Evolutionary conservation across 2,113 vertebrate species (phyloP), one percentile per base, ranked within the genome.

Genomic region (Corydoras maculifer): DNA sequence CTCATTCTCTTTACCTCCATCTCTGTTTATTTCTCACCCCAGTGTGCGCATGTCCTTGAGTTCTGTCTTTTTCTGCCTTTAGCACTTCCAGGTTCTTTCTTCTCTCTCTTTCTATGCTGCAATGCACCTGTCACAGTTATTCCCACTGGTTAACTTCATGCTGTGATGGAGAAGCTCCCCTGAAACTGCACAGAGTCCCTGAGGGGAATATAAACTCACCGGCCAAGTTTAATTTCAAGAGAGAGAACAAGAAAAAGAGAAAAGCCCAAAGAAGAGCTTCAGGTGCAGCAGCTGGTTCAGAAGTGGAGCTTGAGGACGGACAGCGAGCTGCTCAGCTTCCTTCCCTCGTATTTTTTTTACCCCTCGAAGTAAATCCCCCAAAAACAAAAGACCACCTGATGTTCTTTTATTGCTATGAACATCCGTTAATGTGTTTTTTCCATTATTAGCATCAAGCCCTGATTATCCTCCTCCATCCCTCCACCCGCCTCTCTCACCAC

Each of bases 111-210:
- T 61, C 57, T 65, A 61, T 75, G 32, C 63, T 48, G 62, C 35
- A 12, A 30, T 60, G 54, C 31, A 53, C 65, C 49, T 59, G 62
- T 31, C 49, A 30, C 13, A 5, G 30, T 25, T 61, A 60, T 62
- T 63, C 55, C 51, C 62, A 61, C 4, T 61, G 62, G 48, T 71
- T 58, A 61, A 9, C 57, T 57, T 25, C 31, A 58, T n/a, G 5
- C 61, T 54, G 54, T 61, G 67, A 75, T 62, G 55, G 30, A 65
- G 11, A 58, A 13, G 48, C 35, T 11, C 15, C 14, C 53, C 29
- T 15, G 32, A 49, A 9, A 57, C 9, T 14, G 48, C 13, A 68
- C 35, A 64, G 62, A 43, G 25, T 8, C 51, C 73, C 73, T 75
- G 35, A 58, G 66, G 63, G 35, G 53, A 69, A 75, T 13, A 55